Base-by-base conservation (phyloP, 2,797 vertebrate species). In the Pangasius macronema region DNA sequence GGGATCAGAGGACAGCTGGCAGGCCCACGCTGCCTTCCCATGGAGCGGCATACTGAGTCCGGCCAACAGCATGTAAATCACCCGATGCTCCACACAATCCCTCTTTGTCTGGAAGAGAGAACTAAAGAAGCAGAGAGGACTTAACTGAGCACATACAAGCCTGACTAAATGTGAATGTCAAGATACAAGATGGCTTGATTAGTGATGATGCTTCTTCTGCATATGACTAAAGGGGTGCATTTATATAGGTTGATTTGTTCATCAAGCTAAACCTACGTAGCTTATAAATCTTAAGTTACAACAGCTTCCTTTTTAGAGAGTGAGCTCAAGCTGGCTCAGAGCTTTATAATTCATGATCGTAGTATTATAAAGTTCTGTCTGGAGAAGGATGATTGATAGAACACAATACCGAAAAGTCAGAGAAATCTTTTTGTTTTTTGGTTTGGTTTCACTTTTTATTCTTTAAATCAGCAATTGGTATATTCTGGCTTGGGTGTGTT, bases 1-100 rank as follows among this genome's bases (percentile, higher is more conserved):
- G 70, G 73, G 90, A 92, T 87, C 90, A 88, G 90, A 88, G 91
- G 91, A 91, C 91, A 91, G 90, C 91, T 93, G 92, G 92, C 92
- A 91, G 86, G 88, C 91, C 89, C 83, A 85, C 72, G 77, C 63
- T 77, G 84, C 84, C 86, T 88, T 92, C 90, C 93, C 53, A 89
- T 87, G 82, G 89, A 87, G 89, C 87, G 81, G 68, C 86, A 90
- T 88, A 84, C 88, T 86, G 70, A 87, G 89, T 89, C 89, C 88
- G 89, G 90, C 88, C 89, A 85, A 89, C 91, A 89, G 90, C 89
- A 87, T 91, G 90, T 91, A 91, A 91, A 89, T 82, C 88, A 89
- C 89, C 90, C 89, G 83, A 85, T 88, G 86, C 86, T 89, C 59
- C 86, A 87, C 89, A 91, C 91, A 91, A 90, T 90, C 89, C 85